Conservation (phyloP, 2,797 vertebrate genomes). For the Tapirus indicus region DNA sequence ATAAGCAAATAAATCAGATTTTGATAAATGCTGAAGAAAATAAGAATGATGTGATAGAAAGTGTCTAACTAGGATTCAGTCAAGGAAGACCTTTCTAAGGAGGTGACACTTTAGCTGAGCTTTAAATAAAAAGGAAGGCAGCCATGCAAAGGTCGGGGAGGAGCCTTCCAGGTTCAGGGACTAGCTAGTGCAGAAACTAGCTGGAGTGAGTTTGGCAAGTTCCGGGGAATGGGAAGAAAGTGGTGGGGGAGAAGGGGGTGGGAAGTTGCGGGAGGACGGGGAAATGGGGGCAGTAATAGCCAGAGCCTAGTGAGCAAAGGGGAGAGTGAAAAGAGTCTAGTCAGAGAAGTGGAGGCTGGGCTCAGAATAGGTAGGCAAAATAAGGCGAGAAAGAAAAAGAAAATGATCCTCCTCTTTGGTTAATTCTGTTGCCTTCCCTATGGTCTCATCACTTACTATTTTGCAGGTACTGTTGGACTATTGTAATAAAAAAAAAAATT, state of each 20-base stretch:
- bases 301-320: not conserved
- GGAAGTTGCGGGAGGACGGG: not conserved
- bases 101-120: not conserved
- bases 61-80: not conserved
- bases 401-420: constrained; percentile 7
- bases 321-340: not conserved
- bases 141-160: not conserved
- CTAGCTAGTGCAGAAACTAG: constrained; percentile 38
- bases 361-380: not conserved
- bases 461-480: not conserved
- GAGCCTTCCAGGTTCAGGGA: not conserved
- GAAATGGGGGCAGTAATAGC: not conserved
- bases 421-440: not conserved
- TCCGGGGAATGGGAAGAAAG: constrained; percentile 20
- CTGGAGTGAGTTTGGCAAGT: constrained; percentile 1
- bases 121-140: constrained; percentile 27
- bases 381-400: not conserved
- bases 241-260: not conserved
- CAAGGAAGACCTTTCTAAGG: constrained; percentile 14
- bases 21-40: constrained; percentile 25
- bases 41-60: not conserved
- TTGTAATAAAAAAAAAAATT: not conserved
- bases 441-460: not conserved
- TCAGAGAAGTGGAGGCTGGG: not conserved
- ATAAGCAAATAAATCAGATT: not conserved